Evolutionary conservation across 2,113 vertebrate species (phyloP).

Genomic region (Otocyon megalotis): DNA sequence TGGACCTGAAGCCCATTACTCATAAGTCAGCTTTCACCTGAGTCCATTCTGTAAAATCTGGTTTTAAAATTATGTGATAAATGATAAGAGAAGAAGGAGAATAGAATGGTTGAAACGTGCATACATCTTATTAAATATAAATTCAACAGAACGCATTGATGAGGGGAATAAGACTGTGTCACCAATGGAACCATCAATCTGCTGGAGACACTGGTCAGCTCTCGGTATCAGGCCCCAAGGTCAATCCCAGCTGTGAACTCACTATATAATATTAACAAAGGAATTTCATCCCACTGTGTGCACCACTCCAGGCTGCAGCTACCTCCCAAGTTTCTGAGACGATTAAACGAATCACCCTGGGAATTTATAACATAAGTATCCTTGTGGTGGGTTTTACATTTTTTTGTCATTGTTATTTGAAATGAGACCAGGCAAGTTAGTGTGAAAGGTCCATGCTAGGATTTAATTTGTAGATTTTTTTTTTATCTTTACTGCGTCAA

Average conservation of each 20-base stretch:
- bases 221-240: background rate
- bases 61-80: background rate
- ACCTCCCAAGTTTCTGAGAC: background rate
- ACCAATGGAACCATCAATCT: background rate
- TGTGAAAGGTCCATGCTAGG: background rate
- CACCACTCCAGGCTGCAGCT: background rate
- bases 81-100: background rate
- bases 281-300: background rate
- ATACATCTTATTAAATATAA: background rate
- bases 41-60: background rate
- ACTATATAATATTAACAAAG: background rate
- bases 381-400: background rate
- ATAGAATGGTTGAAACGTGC: background rate
- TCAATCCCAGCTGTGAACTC: background rate
- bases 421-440: background rate
- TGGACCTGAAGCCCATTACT: background rate
- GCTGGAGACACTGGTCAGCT: background rate
- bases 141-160: background rate
- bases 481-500: background rate
- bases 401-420: background rate
- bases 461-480: constrained; percentile 23
- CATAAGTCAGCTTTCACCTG: background rate
- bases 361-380: background rate
- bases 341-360: background rate
- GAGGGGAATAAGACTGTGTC: background rate